Evolutionary conservation across 2,797 vertebrate genomes (phyloP).

Genomic region (Argentina silus): DNA sequence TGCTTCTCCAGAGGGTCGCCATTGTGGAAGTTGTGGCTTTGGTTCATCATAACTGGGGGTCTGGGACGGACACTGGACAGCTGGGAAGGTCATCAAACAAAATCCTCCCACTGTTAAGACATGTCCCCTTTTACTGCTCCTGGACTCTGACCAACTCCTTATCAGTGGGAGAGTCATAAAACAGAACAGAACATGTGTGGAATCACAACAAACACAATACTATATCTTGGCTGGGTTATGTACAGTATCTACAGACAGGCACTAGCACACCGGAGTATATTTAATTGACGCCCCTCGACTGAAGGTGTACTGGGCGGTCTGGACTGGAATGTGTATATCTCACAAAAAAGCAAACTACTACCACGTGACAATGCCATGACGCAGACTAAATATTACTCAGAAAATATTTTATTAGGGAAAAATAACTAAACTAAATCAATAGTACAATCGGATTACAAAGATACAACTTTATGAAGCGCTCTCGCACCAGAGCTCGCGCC

Average conservation of each 20-base stretch:
- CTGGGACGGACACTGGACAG: not conserved
- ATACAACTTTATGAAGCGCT: too few species aligned
- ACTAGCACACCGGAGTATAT: not conserved
- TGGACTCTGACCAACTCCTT: conserved; percentile 23
- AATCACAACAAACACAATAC: not conserved
- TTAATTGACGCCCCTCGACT: too few species aligned
- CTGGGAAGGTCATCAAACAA: not conserved
- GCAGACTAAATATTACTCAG: too few species aligned
- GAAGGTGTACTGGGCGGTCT: too few species aligned
- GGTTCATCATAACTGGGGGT: conserved; percentile 1
- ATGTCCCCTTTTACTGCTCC: not conserved
- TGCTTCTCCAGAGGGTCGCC: not conserved
- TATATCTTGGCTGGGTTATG: not conserved
- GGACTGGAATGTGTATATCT: too few species aligned
- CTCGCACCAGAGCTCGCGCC: too few species aligned
- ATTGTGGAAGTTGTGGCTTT: not conserved
- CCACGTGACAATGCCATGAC: too few species aligned
- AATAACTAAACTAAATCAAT: too few species aligned
- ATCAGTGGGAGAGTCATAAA: conserved; percentile 33
- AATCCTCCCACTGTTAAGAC: not conserved
- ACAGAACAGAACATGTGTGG: not conserved
- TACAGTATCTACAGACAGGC: not conserved
- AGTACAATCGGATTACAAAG: too few species aligned
- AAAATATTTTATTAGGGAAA: too few species aligned
- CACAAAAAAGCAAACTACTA: too few species aligned